Conservation (phyloP, 2,113 vertebrate genomes). For the Menidia beryllina region DNA sequence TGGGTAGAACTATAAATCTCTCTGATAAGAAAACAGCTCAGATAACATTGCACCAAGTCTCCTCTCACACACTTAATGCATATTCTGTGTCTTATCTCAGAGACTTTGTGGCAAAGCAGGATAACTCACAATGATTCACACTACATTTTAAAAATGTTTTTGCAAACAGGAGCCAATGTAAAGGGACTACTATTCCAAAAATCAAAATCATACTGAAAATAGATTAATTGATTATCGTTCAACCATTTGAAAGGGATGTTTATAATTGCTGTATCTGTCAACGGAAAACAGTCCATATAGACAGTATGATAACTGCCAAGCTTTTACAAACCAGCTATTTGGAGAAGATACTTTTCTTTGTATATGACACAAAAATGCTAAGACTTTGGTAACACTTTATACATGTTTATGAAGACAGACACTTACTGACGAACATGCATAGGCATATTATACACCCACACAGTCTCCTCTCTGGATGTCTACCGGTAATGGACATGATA, state of each 20-base stretch:
- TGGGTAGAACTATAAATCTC: conserved; percentile 29
- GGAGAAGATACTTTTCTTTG: background rate
- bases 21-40: conserved; percentile 54
- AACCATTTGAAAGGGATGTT: background rate
- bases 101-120: conserved; percentile 25
- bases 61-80: conserved; percentile 39
- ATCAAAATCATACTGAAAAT: background rate
- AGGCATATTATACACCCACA: conserved; percentile 3
- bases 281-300: background rate
- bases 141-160: conserved; percentile 14
- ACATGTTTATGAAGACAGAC: background rate
- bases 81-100: conserved; percentile 26
- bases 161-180: conserved; percentile 6
- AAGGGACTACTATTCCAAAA: background rate
- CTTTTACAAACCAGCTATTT: background rate
- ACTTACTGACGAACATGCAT: conserved; percentile 11
- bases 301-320: background rate
- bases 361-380: background rate
- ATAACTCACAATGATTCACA: conserved; percentile 23
- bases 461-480: conserved; percentile 66
- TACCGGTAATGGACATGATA: conserved; percentile 67
- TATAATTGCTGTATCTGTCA: background rate
- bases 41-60: conserved; percentile 37
- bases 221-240: background rate
- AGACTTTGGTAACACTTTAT: background rate